Evolutionary conservation across 2,888 invertebrate species (phyloP).

Genomic region (Noctua pronuba): DNA sequence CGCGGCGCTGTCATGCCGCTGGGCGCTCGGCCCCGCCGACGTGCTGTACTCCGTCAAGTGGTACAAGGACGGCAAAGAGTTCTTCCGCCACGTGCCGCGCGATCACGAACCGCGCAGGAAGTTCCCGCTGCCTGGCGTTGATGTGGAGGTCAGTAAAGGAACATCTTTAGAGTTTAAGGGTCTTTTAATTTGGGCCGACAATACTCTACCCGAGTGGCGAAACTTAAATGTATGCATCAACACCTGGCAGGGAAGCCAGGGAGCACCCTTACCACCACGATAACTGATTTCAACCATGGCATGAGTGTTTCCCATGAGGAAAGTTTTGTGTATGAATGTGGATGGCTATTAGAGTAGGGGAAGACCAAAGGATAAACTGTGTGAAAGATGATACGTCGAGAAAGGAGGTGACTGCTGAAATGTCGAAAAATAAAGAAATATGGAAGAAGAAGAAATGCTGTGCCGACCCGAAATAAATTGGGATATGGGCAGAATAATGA

Average conservation of each 20-base stretch:
- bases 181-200: background rate
- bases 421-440: background rate
- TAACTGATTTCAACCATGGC: background rate
- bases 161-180: no score
- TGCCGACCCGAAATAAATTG: background rate
- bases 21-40: slow-evolving; percentile 94
- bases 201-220: background rate
- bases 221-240: background rate
- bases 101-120: slow-evolving; percentile 95
- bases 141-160: slow-evolving; percentile 92
- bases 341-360: background rate
- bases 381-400: background rate
- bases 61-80: slow-evolving; percentile 97
- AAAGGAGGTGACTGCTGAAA: background rate
- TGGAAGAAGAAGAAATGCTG: background rate
- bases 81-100: slow-evolving; percentile 96
- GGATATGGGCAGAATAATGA: background rate
- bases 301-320: background rate
- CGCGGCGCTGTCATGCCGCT: slow-evolving; percentile 94
- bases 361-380: background rate
- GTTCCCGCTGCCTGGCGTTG: slow-evolving; percentile 95
- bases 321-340: background rate
- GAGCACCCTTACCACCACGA: background rate
- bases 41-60: slow-evolving; percentile 97
- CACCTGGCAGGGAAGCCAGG: background rate